Percentiles rank a stretch among this genome's conserved stretches.
These are phyloP conservation scores for Pomatorhinus ruficollis DNA, from an alignment of 2,113 vertebrate species.

Conservation along the genomic window DNA sequence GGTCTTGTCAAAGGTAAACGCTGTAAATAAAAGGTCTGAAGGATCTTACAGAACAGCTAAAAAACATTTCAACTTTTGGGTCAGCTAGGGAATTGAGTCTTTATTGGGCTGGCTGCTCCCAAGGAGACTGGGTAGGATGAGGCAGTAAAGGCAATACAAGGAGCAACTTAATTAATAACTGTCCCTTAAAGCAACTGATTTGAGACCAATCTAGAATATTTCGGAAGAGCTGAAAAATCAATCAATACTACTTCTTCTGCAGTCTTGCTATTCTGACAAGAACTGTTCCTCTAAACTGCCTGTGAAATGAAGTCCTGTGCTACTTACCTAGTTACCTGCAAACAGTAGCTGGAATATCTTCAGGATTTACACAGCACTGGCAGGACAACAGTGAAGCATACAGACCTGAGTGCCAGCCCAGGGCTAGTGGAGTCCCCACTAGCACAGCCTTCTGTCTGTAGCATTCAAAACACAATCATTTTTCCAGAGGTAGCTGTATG, in stretches of 20 bases:
- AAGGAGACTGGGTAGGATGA: neutral
- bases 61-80: neutral
- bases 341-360: neutral
- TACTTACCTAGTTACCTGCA: neutral
- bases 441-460: accelerated
- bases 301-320: neutral
- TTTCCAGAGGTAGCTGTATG: neutral
- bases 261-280: neutral
- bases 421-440: neutral
- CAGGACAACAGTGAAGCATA: neutral
- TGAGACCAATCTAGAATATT: neutral
- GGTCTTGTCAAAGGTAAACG: neutral
- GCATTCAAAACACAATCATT: neutral
- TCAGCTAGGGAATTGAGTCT: neutral
- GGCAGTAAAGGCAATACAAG: neutral
- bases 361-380: neutral
- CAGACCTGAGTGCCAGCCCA: neutral
- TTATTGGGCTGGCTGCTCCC: neutral
- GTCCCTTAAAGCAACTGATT: neutral
- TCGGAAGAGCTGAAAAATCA: neutral
- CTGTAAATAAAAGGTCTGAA: neutral
- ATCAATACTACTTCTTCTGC: neutral
- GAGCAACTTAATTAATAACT: neutral
- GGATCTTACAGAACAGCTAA: neutral
- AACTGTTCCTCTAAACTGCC: neutral